Evolutionary conservation across 2,888 invertebrate species (phyloP).

Genomic region (Drosophila aldrichi): DNA sequence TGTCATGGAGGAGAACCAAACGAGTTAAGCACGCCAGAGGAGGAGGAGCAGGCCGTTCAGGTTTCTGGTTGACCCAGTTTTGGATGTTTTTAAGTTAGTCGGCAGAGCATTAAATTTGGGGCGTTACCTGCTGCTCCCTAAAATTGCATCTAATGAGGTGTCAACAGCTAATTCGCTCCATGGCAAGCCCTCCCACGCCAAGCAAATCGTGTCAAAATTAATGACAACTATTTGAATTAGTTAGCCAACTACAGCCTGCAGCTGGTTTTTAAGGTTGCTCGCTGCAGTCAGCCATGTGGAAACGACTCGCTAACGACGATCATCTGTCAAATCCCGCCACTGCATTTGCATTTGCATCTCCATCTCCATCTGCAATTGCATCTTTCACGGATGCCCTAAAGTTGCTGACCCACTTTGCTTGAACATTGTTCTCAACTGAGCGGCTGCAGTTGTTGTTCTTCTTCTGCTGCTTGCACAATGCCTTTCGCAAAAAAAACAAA

Average conservation of each 20-base stretch:
- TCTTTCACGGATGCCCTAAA: constrained; percentile 47
- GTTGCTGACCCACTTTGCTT: constrained; percentile 65
- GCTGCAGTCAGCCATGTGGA: constrained; percentile 62
- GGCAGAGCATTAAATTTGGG: constrained; percentile 26
- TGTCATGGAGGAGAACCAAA: constrained; percentile 38
- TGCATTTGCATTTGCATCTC: constrained; percentile 34
- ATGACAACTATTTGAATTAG: constrained; percentile 3
- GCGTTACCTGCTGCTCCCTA: constrained; percentile 24
- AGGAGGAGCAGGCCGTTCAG: neutral
- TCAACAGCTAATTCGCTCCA: constrained; percentile 61
- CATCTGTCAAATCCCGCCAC: constrained; percentile 40
- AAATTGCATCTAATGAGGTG: constrained; percentile 62
- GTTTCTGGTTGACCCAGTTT: constrained; percentile 56
- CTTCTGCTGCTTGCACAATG: constrained; percentile 38
- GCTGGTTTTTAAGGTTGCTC: constrained; percentile 27
- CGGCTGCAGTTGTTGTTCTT: constrained; percentile 21
- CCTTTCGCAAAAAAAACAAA: constrained; percentile 60
- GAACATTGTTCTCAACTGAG: constrained; percentile 66
- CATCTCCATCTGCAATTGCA: constrained; percentile 24
- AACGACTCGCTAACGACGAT: constrained; percentile 35
- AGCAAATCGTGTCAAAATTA: constrained; percentile 33
- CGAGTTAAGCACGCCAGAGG: constrained; percentile 7
- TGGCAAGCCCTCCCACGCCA: constrained; percentile 9
- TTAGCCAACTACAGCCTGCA: neutral
- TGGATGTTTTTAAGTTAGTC: constrained; percentile 9